These are phyloP conservation scores for Neotragus moschatus DNA, from an alignment of 2,113 vertebrate genomes.

Conservation along the genomic window DNA sequence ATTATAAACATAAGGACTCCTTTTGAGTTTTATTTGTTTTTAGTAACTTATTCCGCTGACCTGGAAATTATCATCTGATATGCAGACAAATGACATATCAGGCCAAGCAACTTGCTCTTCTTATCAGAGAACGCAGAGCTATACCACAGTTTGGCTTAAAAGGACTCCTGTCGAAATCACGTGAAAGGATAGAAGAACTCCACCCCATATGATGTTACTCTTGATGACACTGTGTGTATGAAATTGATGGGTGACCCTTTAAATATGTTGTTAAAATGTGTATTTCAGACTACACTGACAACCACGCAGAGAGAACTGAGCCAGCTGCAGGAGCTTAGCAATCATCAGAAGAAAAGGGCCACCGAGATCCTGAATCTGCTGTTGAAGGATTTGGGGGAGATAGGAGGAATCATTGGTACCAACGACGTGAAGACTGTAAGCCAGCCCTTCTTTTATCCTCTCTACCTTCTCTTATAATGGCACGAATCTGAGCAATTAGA, in stretches of 20 bases:
- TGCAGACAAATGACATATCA: background rate
- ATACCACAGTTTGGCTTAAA: background rate
- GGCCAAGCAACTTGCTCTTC: background rate
- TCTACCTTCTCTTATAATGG: accelerated
- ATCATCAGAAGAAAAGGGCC: slow-evolving; percentile 91
- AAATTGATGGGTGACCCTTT: background rate
- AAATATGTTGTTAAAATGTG: slow-evolving; percentile 46
- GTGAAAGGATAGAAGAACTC: background rate
- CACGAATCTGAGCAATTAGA: background rate
- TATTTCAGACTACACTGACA: slow-evolving; percentile 83
- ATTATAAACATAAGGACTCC: background rate
- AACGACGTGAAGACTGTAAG: slow-evolving; percentile 89
- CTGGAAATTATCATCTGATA: background rate
- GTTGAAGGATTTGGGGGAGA: slow-evolving; percentile 90
- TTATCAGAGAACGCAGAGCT: background rate
- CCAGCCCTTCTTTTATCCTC: background rate
- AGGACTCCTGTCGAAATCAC: background rate
- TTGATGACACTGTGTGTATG: background rate
- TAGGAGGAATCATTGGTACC: slow-evolving; percentile 89
- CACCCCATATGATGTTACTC: background rate
- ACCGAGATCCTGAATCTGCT: slow-evolving; percentile 90
- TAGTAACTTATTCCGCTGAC: background rate
- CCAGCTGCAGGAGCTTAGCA: slow-evolving; percentile 91
- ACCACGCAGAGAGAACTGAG: slow-evolving; percentile 86
- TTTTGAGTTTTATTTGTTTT: background rate